A percentile compares a stretch with the other conserved stretches of the same genome.
phyloP scores from a whole-genome alignment of 2,113 vertebrate species.

The Anarhynchus alexandrinus region DNA sequence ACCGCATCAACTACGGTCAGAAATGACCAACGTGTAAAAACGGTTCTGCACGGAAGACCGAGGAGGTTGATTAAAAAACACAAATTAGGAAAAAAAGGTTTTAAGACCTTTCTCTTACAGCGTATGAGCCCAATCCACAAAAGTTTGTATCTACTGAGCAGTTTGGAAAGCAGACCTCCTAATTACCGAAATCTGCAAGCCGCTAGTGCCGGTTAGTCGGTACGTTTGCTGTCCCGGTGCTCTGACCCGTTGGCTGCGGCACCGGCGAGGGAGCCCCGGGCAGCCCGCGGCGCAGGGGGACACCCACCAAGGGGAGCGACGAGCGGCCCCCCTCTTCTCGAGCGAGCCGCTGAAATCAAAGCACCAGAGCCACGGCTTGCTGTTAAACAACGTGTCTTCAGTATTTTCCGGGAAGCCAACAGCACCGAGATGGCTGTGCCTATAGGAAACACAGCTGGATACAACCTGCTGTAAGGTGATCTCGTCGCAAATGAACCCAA shows the following conservation, averaged over 20 bases:
- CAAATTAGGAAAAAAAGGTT: neutral
- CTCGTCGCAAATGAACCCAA: neutral
- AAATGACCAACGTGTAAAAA: neutral
- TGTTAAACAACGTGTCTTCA: no score
- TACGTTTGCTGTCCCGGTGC: neutral
- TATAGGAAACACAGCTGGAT: neutral
- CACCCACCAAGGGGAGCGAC: neutral
- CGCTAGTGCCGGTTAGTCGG: neutral
- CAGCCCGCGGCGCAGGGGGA: neutral
- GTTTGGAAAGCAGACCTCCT: neutral
- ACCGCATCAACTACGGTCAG: neutral
- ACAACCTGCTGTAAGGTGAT: neutral
- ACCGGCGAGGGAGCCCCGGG: neutral
- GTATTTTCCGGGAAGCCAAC: neutral
- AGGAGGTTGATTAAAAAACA: neutral
- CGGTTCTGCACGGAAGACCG: neutral
- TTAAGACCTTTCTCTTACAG: neutral
- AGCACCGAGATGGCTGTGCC: fast-evolving
- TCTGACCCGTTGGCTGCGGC: neutral
- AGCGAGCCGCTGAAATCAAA: neutral
- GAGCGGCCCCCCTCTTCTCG: neutral
- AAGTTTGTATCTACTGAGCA: neutral
- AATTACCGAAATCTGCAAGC: fast-evolving
- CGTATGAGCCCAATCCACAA: fast-evolving
- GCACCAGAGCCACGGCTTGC: neutral